phyloP scores from a whole-genome alignment of 2,113 vertebrate species.

The Clarias macrocephalus region DNA sequence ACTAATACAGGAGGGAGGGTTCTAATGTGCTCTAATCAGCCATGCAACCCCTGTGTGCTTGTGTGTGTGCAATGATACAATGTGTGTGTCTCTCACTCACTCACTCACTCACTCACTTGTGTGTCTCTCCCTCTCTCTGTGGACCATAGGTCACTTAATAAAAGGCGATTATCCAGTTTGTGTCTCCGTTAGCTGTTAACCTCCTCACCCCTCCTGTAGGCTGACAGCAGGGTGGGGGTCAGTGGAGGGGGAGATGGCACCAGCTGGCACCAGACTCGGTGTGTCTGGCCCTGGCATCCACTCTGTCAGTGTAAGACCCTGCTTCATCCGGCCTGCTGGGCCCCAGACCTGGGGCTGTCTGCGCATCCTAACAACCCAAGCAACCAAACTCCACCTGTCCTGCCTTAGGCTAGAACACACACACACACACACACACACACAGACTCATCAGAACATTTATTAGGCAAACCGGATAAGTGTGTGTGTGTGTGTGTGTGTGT shows the following conservation, averaged over 20 bases:
- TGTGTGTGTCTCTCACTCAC: constrained; percentile 44
- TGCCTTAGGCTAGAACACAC: constrained; percentile 63
- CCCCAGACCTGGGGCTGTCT: constrained; percentile 65
- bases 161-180: constrained; percentile 79
- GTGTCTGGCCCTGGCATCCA: constrained; percentile 72
- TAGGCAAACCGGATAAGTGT: constrained; percentile 16
- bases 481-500: constrained; percentile 5
- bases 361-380: constrained; percentile 70
- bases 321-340: constrained; percentile 76
- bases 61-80: constrained; percentile 23
- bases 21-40: background rate
- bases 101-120: constrained; percentile 46
- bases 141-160: constrained; percentile 70
- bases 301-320: constrained; percentile 70
- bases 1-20: background rate
- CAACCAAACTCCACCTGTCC: constrained; percentile 74
- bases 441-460: background rate
- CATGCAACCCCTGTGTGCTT: constrained; percentile 27
- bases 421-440: constrained; percentile 38
- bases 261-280: constrained; percentile 77
- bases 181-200: constrained; percentile 76
- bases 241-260: constrained; percentile 65
- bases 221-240: constrained; percentile 67
- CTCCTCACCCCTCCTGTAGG: constrained; percentile 82
- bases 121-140: constrained; percentile 48